Percentiles rank a stretch among this genome's conserved stretches.
These are phyloP conservation scores for Nomada lathburiana DNA, from an alignment of 2,888 invertebrate genomes.

Conservation along the genomic window DNA sequence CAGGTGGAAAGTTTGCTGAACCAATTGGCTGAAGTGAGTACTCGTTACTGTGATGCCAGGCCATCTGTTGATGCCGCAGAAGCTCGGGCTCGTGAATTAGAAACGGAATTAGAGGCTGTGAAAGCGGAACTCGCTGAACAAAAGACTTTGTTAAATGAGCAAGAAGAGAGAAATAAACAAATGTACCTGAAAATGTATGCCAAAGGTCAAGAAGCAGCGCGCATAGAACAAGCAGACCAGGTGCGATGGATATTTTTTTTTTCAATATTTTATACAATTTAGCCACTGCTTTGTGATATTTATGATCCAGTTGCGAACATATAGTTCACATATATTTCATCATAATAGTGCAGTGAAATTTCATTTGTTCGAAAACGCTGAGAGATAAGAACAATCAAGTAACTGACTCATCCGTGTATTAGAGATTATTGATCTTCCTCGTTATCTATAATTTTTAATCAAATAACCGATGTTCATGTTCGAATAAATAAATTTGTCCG, in stretches of 20 bases:
- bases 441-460: too few species aligned
- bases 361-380: too few species aligned
- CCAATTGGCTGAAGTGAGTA: constrained; percentile 90
- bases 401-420: too few species aligned
- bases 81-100: constrained; percentile 89
- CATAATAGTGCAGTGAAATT: too few species aligned
- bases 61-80: constrained; percentile 90
- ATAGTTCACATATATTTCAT: too few species aligned
- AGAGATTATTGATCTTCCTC: too few species aligned
- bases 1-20: constrained; percentile 90
- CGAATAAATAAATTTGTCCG: too few species aligned
- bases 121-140: constrained; percentile 89
- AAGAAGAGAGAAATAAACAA: constrained; percentile 90
- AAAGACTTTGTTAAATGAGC: constrained; percentile 88
- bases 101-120: constrained; percentile 90
- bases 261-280: background rate
- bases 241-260: constrained; percentile 82
- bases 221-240: constrained; percentile 89
- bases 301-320: too few species aligned
- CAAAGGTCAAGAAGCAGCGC: constrained; percentile 92
- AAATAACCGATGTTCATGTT: too few species aligned
- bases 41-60: constrained; percentile 91
- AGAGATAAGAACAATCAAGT: too few species aligned
- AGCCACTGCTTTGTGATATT: too few species aligned
- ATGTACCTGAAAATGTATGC: constrained; percentile 93